phyloP scores from a whole-genome alignment of 2,113 vertebrate species.

The Chrysochloris asiatica region DNA sequence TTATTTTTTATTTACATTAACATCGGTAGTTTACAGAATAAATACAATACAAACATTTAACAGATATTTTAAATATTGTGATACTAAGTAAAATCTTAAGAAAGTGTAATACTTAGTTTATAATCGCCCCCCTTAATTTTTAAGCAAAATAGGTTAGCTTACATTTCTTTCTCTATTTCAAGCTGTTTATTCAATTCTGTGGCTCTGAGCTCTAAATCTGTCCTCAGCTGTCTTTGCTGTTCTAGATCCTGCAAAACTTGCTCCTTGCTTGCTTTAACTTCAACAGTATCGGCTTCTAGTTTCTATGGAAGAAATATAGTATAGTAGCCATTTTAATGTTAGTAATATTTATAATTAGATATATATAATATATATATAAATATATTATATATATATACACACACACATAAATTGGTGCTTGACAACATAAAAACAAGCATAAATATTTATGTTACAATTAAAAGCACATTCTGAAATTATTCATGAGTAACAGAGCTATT shows the following conservation, averaged over 20 bases:
- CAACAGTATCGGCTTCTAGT: conserved; percentile 89
- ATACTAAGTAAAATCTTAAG: conserved; percentile 16
- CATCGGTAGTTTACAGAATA: background rate
- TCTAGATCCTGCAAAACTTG: conserved; percentile 89
- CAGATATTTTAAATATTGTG: background rate
- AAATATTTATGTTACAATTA: conserved; percentile 42
- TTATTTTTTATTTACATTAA: conserved; percentile 61
- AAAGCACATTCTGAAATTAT: conserved; percentile 41
- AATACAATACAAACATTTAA: background rate
- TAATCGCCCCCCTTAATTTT: background rate
- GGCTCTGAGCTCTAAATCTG: conserved; percentile 86
- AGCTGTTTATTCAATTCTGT: conserved; percentile 89
- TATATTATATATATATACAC: too few species aligned
- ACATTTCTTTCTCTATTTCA: conserved; percentile 90
- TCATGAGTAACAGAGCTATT: background rate
- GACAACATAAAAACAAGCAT: conserved; percentile 41
- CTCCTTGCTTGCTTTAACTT: conserved; percentile 87
- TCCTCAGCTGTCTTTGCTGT: conserved; percentile 86
- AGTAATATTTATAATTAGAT: background rate
- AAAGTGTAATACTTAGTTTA: conserved; percentile 36
- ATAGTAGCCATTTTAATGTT: background rate
- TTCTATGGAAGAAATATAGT: conserved; percentile 86
- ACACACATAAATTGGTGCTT: background rate
- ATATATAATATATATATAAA: too few species aligned
- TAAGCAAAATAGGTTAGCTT: conserved; percentile 75